Evolutionary conservation across 2,113 vertebrate genomes (phyloP).

Genomic region (Crypturellus undulatus): DNA sequence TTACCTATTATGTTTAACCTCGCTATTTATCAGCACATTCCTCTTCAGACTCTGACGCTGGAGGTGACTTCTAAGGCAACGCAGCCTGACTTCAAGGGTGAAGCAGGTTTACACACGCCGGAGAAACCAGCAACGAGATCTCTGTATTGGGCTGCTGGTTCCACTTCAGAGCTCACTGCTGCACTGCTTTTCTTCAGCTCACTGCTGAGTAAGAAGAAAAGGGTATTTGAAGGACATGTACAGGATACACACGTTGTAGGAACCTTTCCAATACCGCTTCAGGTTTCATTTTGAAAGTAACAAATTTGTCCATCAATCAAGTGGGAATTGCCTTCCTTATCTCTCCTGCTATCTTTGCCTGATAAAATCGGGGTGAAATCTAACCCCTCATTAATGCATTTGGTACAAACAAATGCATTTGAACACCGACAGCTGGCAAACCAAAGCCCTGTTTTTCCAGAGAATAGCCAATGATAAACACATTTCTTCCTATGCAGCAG

Average conservation of each 20-base stretch:
- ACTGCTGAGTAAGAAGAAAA: neutral
- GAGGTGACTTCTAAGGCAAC: neutral
- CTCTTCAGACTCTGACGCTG: no score
- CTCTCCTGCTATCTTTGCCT: neutral
- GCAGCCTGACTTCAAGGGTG: neutral
- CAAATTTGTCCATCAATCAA: neutral
- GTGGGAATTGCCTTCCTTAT: neutral
- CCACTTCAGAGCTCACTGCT: neutral
- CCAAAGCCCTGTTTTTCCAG: neutral
- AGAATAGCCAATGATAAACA: neutral
- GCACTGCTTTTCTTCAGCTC: neutral
- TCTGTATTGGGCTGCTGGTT: neutral
- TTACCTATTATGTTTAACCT: neutral
- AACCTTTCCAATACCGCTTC: neutral
- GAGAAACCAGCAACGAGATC: neutral
- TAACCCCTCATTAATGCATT: neutral
- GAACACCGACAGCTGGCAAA: neutral
- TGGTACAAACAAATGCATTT: neutral
- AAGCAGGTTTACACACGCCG: accelerated
- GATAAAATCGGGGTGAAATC: neutral
- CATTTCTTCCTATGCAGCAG: neutral
- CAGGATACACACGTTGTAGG: neutral
- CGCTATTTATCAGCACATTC: neutral
- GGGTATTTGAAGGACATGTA: neutral
- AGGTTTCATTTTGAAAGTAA: neutral